A percentile compares a stretch with the other conserved stretches of the same genome.
Evolutionary conservation across 2,113 vertebrate species (phyloP).

Genomic region (Psophia crepitans): DNA sequence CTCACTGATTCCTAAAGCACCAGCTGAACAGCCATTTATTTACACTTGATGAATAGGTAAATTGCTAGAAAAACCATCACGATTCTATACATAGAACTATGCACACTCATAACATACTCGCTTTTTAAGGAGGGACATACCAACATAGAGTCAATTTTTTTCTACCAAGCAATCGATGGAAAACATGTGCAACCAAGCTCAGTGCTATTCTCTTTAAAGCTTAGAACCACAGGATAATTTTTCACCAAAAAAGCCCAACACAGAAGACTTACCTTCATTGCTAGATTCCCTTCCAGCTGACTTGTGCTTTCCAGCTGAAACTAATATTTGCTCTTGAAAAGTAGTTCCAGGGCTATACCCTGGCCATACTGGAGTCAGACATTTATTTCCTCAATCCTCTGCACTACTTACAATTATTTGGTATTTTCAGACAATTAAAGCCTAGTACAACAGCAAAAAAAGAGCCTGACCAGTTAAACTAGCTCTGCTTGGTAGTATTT

Average conservation of each 20-base stretch:
- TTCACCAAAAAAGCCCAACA: not conserved
- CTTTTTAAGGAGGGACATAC: not conserved
- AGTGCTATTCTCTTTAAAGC: not conserved
- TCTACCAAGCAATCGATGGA: not conserved
- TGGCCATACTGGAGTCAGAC: not conserved
- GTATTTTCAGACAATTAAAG: not conserved
- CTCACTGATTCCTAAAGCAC: constrained; percentile 6
- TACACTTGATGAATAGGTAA: constrained; percentile 34
- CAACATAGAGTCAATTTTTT: not conserved
- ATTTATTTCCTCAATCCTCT: not conserved
- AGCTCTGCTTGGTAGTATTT: not conserved
- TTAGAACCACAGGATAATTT: not conserved
- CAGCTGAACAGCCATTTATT: not conserved
- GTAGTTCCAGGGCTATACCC: not conserved
- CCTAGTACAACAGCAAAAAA: not conserved
- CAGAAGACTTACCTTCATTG: not conserved
- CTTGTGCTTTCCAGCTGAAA: not conserved
- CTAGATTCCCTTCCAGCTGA: not conserved
- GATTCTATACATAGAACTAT: constrained; percentile 13
- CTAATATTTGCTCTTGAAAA: not conserved
- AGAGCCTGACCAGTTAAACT: not conserved
- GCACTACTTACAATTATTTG: not conserved
- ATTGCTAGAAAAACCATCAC: not conserved
- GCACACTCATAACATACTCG: not conserved
- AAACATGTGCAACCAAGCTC: not conserved